Conservation (phyloP, 2,888 invertebrate species). For the Aromia moschata region DNA sequence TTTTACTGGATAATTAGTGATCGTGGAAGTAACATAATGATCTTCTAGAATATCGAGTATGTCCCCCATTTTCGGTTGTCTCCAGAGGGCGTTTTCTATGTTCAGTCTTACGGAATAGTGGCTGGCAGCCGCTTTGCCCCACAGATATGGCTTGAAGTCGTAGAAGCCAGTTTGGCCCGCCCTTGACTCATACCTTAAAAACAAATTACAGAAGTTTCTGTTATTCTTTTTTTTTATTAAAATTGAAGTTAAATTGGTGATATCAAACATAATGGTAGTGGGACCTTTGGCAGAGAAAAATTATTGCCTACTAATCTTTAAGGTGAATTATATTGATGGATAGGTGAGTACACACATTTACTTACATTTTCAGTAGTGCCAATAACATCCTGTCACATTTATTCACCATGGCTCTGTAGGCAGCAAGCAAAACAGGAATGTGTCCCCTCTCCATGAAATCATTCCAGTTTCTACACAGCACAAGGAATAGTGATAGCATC, state of each 20-base stretch:
- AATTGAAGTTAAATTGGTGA: too few species aligned
- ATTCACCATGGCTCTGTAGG: constrained; percentile 79
- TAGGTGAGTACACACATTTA: too few species aligned
- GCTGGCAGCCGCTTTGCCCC: constrained; percentile 83
- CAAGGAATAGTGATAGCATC: constrained; percentile 72
- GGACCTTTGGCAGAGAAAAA: too few species aligned
- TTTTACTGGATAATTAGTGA: constrained; percentile 72
- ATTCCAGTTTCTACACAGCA: constrained; percentile 71
- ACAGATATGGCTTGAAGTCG: constrained; percentile 76
- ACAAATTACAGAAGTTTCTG: too few species aligned
- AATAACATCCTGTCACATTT: constrained; percentile 76
- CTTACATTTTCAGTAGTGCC: constrained; percentile 74
- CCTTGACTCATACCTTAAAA: constrained; percentile 54
- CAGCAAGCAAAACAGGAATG: constrained; percentile 78
- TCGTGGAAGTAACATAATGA: constrained; percentile 72
- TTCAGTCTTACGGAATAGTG: constrained; percentile 76
- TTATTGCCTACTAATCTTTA: too few species aligned
- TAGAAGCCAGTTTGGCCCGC: constrained; percentile 54
- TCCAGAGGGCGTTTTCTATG: constrained; percentile 69
- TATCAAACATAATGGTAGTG: too few species aligned
- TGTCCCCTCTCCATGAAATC: constrained; percentile 74
- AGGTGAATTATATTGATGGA: too few species aligned
- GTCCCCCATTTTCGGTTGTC: constrained; percentile 77
- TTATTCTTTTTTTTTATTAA: too few species aligned
- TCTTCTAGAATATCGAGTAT: constrained; percentile 77